A percentile compares a stretch with the other conserved stretches of the same genome.
These are phyloP conservation scores for Peucedramus taeniatus DNA, from an alignment of 2,113 vertebrate species.

Conservation along the genomic window DNA sequence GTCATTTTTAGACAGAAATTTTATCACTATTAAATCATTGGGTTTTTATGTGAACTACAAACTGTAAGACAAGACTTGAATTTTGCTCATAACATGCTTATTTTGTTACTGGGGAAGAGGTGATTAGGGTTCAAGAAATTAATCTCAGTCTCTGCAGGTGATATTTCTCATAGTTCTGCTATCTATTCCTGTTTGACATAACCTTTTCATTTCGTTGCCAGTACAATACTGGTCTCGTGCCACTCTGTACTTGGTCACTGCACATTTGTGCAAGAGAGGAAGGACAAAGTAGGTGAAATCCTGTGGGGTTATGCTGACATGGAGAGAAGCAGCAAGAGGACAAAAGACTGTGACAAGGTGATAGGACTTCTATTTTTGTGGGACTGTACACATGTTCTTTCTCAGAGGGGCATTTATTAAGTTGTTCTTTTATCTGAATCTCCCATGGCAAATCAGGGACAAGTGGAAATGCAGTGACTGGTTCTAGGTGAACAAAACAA, in stretches of 20 bases:
- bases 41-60: neutral
- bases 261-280: neutral
- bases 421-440: neutral
- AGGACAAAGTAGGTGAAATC: neutral
- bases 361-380: neutral
- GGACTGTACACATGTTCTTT: neutral
- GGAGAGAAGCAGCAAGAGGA: neutral
- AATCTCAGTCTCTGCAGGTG: conserved; percentile 6
- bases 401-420: neutral
- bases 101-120: neutral
- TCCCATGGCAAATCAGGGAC: neutral
- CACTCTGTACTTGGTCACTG: neutral
- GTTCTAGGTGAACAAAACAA: neutral
- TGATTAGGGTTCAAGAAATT: conserved; percentile 4
- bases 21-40: neutral
- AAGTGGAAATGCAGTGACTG: neutral
- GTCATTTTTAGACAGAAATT: neutral
- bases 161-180: conserved; percentile 7
- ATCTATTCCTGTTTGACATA: conserved; percentile 16
- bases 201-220: neutral
- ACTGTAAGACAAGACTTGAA: neutral
- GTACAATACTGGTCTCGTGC: neutral
- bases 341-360: neutral
- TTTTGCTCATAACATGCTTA: neutral
- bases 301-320: neutral